phyloP scores from a whole-genome alignment of 2,113 vertebrate genomes.

The Taurulus bubalis region DNA sequence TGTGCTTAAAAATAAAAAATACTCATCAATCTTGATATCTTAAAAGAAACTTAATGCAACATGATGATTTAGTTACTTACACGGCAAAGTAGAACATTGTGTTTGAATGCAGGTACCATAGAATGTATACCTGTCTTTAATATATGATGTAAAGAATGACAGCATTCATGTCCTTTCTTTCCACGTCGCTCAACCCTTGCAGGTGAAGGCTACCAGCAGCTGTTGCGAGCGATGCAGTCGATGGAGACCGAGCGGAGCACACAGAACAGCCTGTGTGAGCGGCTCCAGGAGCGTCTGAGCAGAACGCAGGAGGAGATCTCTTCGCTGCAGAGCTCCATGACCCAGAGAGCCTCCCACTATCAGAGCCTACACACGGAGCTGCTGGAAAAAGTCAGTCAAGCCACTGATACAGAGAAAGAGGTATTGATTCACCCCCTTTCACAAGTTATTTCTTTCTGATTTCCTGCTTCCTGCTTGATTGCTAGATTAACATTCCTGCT shows the following conservation, averaged over 20 bases:
- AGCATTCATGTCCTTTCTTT: not conserved
- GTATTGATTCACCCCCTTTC: slow-evolving; percentile 53
- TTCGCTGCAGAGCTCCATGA: slow-evolving; percentile 89
- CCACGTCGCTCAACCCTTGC: not conserved
- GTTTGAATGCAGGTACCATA: no score
- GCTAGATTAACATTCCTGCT: not conserved
- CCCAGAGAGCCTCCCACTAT: slow-evolving; percentile 90
- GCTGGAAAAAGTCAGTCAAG: slow-evolving; percentile 88
- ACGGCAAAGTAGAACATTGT: not conserved
- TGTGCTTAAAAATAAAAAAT: not conserved
- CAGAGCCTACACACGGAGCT: slow-evolving; percentile 92
- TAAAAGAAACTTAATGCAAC: not conserved
- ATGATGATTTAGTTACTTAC: not conserved
- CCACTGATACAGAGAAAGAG: slow-evolving; percentile 87
- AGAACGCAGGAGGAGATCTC: slow-evolving; percentile 89
- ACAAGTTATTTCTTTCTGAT: not conserved
- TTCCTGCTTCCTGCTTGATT: not conserved
- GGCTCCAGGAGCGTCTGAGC: slow-evolving; percentile 84
- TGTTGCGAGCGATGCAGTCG: slow-evolving; percentile 82
- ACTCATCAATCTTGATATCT: not conserved
- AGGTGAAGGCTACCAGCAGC: slow-evolving; percentile 85
- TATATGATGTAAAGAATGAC: not conserved
- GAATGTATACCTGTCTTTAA: not conserved
- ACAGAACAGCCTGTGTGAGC: slow-evolving; percentile 82
- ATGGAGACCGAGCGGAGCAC: slow-evolving; percentile 86